These are phyloP conservation scores for Drosophila kanekoi DNA, from an alignment of 2,888 invertebrate species.

Conservation along the genomic window DNA sequence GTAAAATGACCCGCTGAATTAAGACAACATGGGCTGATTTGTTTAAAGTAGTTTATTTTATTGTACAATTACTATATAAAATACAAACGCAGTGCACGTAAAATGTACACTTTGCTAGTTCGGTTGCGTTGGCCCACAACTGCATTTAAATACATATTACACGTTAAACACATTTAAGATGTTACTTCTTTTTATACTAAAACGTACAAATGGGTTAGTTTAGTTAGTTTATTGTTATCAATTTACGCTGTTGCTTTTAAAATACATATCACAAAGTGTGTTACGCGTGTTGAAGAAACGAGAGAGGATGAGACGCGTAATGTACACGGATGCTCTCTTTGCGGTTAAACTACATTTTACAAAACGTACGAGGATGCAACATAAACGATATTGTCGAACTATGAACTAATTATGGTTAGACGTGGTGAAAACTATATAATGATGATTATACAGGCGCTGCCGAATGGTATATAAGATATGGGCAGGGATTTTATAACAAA, in stretches of 20 bases:
- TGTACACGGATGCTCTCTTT: constrained; percentile 41
- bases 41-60: constrained; percentile 26
- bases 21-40: constrained; percentile 11
- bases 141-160: constrained; percentile 30
- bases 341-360: constrained; percentile 34
- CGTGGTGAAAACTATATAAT: constrained; percentile 16
- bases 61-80: constrained; percentile 23
- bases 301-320: constrained; percentile 13
- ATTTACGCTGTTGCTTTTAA: constrained; percentile 43
- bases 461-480: constrained; percentile 3
- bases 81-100: constrained; percentile 3
- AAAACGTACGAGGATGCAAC: constrained; percentile 38
- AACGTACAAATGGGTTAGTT: constrained; percentile 36
- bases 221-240: constrained; percentile 48
- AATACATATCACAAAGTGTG: constrained; percentile 67
- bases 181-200: constrained; percentile 24
- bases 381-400: constrained; percentile 25
- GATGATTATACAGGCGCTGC: constrained; percentile 18
- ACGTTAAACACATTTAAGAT: constrained; percentile 24
- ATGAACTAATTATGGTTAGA: constrained; percentile 26
- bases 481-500: constrained; percentile 14
- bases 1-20: neutral
- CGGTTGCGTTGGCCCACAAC: constrained; percentile 6
- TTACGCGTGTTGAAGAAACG: constrained; percentile 15
- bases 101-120: constrained; percentile 1